A percentile compares a stretch with the other conserved stretches of the same genome.
These are phyloP conservation scores for Colinus virginianus DNA, from an alignment of 2,113 vertebrate genomes.

Conservation along the genomic window DNA sequence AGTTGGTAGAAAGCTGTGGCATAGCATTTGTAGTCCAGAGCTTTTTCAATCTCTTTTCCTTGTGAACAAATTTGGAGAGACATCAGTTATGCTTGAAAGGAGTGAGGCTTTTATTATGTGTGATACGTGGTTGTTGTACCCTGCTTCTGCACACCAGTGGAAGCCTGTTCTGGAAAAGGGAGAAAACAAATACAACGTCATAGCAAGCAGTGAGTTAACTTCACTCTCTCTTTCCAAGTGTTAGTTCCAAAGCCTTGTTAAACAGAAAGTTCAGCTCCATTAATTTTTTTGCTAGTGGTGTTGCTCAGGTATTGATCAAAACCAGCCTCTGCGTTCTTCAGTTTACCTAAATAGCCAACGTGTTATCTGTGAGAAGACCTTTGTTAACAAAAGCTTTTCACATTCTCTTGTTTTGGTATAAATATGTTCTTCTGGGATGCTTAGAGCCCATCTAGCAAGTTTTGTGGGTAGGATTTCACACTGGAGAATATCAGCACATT, in stretches of 20 bases:
- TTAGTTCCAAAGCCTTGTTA: neutral
- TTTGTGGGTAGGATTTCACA: neutral
- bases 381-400: neutral
- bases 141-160: neutral
- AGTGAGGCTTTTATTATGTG: neutral
- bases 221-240: neutral
- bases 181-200: neutral
- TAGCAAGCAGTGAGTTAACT: neutral
- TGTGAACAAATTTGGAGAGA: neutral
- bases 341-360: neutral
- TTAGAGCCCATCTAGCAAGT: neutral
- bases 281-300: neutral
- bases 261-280: neutral
- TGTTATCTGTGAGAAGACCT: neutral
- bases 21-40: neutral
- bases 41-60: neutral
- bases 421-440: neutral
- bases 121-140: neutral
- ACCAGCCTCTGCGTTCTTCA: neutral
- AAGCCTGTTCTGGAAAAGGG: neutral
- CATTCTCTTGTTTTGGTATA: neutral
- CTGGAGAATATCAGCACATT: neutral
- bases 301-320: slow-evolving; percentile 16
- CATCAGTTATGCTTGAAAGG: neutral
- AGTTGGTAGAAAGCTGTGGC: neutral